phyloP scores from a whole-genome alignment of 2,888 invertebrate species.

The Drosophila phalerata region DNA sequence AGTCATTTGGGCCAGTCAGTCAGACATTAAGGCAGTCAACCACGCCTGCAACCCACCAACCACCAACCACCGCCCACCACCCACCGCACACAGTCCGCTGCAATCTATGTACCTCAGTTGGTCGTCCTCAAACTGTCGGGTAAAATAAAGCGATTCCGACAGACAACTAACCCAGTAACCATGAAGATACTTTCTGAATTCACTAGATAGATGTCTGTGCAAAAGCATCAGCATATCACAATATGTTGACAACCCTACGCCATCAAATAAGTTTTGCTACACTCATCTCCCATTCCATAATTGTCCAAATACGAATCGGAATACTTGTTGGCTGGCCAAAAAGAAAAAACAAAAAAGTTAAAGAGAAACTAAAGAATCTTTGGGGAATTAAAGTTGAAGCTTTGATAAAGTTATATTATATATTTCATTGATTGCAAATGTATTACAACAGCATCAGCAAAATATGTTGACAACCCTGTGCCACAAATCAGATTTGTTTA shows the following conservation, averaged over 20 bases:
- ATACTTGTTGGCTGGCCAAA: not conserved
- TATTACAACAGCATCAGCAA: slow-evolving; percentile 9
- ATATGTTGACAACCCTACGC: slow-evolving; percentile 54
- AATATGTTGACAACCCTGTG: slow-evolving; percentile 7
- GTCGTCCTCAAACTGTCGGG: slow-evolving; percentile 40
- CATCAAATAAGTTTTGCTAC: slow-evolving; percentile 44
- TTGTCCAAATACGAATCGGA: not conserved
- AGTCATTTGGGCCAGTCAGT: slow-evolving; percentile 66
- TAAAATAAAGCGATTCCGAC: slow-evolving; percentile 70
- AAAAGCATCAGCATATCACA: slow-evolving; percentile 45
- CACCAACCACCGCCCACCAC: not conserved
- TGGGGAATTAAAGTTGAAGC: slow-evolving; percentile 5
- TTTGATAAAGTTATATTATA: slow-evolving; percentile 1
- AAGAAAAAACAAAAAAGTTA: not conserved
- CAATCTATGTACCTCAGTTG: slow-evolving; percentile 45
- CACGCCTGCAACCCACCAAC: slow-evolving; percentile 12
- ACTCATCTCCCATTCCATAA: slow-evolving; percentile 11
- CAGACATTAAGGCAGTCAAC: slow-evolving; percentile 59
- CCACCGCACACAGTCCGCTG: slow-evolving; percentile 26
- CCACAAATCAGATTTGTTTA: slow-evolving; percentile 7
- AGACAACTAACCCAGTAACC: slow-evolving; percentile 76
- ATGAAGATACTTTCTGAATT: slow-evolving; percentile 55
- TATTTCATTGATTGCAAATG: slow-evolving; percentile 5
- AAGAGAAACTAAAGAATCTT: not conserved
- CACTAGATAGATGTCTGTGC: slow-evolving; percentile 21